Base-by-base conservation (phyloP, 2,797 vertebrate genomes). In the Catamblyrhynchus diadema region DNA sequence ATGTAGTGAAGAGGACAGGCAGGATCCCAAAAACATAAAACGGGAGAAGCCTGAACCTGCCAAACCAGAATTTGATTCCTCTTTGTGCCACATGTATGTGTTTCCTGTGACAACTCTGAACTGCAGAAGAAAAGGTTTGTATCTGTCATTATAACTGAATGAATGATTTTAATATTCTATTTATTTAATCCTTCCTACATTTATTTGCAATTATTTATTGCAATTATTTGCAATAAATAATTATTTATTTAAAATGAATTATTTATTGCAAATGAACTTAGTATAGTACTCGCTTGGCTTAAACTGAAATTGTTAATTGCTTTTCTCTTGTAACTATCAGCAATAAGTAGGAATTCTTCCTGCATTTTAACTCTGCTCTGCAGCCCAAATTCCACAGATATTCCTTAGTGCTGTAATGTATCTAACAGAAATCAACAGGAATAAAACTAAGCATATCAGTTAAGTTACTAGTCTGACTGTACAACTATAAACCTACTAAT, bases 61-160 rank as follows among this genome's bases (percentile, higher is more conserved):
- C 73, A 95, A 91, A 91, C 97, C 97, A 23, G 97, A 98, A 81
- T 96, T 97, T n/a, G 98, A 99, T 48, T 98, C 98, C 17, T 98
- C 98, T 66, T 97, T 98, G 35, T 99, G 99, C 88, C 98, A 98
- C 93, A 99, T 98, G 62, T 99, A 99, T 50, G 97, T 99, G 92
- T 98, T 98, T 96, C 98, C 99, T 71, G 98, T 97, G 90, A 98
- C 98, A 85, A 98, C 98, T 51, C 96, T 99, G 95, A 98, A 99
- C 96, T 99, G 99, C 98, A 98, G 94, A 96, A 97, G 88, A 88
- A 99, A 98, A 99, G 99, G 99, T 99, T 94, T 98, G 98, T 97
- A 93, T 50, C 22, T 50, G 23, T 81, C 9, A 2, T 67, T 88
- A 32, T 24, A 87, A 89, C 27, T 10, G 19, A 79, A 77, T 39